These are phyloP conservation scores for Neocloeon triangulifer DNA, from an alignment of 1,140 invertebrate species.

Conservation along the genomic window DNA sequence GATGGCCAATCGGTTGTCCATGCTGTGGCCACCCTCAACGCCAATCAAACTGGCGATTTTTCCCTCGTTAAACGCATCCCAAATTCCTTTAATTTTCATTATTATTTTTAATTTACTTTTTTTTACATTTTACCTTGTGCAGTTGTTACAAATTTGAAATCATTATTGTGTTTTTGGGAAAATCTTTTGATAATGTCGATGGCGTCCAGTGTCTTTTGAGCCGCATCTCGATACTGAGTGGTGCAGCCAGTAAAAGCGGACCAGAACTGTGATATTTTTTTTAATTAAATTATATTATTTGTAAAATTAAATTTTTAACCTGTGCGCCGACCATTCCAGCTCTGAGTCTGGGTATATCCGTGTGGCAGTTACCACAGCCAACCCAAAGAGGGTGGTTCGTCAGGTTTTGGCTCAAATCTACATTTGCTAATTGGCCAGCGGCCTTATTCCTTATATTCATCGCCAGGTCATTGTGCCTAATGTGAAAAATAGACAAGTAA, in stretches of 20 bases:
- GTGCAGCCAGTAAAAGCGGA: conserved; percentile 67
- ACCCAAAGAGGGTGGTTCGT: conserved; percentile 46
- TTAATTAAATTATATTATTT: no score
- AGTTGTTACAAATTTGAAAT: conserved; percentile 20
- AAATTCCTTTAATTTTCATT: conserved; percentile 20
- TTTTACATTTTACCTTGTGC: conserved; percentile 22
- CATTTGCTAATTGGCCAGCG: conserved; percentile 47
- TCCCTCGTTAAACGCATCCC: conserved; percentile 27
- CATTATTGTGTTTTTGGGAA: conserved; percentile 18
- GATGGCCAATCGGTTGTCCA: conserved; percentile 61
- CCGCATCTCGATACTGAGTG: conserved; percentile 62
- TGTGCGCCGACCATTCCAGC: conserved; percentile 54
- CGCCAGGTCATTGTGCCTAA: conserved; percentile 69
- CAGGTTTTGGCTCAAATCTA: conserved; percentile 44
- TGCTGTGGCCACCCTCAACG: conserved; percentile 51
- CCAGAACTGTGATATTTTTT: no score
- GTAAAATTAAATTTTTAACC: no score
- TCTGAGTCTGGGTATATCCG: conserved; percentile 43
- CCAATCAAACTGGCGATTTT: conserved; percentile 39
- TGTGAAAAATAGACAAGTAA: no score
- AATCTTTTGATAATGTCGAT: no score
- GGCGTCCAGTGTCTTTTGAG: conserved; percentile 61
- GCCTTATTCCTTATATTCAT: conserved; percentile 64
- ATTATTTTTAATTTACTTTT: no score
- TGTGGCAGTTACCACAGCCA: conserved; percentile 53